Base-by-base conservation (phyloP, 2,888 invertebrate genomes). In the Eupithecia dodoneata region DNA sequence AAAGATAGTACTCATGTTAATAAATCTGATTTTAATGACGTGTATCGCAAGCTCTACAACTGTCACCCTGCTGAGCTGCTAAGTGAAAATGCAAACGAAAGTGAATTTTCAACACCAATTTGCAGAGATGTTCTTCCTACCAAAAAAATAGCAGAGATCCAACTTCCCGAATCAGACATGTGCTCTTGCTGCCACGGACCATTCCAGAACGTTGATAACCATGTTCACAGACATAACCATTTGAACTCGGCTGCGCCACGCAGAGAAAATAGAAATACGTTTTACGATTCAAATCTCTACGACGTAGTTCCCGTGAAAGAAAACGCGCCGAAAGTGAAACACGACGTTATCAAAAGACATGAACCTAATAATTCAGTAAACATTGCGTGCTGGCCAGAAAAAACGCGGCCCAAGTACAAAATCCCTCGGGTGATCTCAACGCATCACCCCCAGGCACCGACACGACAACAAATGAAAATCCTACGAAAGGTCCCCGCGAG, bases 261-360 rank as follows among this genome's bases (percentile, higher is more conserved):
- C 73, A 76, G 81, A 52, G 59, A 81, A 55, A 84, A 82, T 15
- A 85, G 83, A 18, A 84, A 84, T 44, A 76, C 82, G 59, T 92
- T 90, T 82, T 92, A 94, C 74, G 91, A 94, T 79, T 88, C 92
- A 4, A 90, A 88, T 74, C 84, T 89, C 52, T 93, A 93, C 71
- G 94, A 94, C 80, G 80, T 93, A 30, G 81, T 92, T 41, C 94
- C 94, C 2, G 94, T 94, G 3, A 94, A 88, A 82, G 94, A 94
- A 81, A 89, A 87, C 47, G 72, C 88, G 2, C 30, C 81, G 5
- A 89, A 87, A 81, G 76, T 77, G 30, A 83, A 81, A 74, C 88
- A 85, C 47, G 84, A 85, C 30, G 75, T 55, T 41, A 59, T 76
- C 10, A 88, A 85, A 76, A 87, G 78, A 80, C 88, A 84, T 59